Evolutionary conservation across 1,140 invertebrate genomes (phyloP).

Genomic region (Triops longicaudatus): DNA sequence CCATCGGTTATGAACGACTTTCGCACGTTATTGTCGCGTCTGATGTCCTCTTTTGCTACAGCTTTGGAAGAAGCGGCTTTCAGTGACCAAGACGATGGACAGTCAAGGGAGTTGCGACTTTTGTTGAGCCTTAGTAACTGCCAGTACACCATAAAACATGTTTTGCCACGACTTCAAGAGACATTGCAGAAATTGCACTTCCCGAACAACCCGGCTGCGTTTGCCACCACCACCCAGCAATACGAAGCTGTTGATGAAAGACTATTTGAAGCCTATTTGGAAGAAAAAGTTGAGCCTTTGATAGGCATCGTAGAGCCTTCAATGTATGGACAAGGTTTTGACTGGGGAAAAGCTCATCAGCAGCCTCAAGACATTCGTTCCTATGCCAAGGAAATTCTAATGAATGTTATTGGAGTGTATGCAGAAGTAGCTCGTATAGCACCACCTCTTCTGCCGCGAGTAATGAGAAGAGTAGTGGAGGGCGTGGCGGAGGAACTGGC

Average conservation of each 20-base stretch:
- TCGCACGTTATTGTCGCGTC: conserved; percentile 57
- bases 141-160: conserved; percentile 63
- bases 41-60: conserved; percentile 48
- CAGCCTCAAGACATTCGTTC: conserved; percentile 67
- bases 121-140: conserved; percentile 84
- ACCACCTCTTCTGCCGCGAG: conserved; percentile 61
- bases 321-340: conserved; percentile 84
- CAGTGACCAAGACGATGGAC: conserved; percentile 31
- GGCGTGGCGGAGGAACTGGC: conserved; percentile 84
- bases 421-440: conserved; percentile 59
- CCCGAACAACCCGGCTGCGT: conserved; percentile 54
- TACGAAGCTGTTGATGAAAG: conserved; percentile 23
- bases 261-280: conserved; percentile 58
- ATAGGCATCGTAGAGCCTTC: conserved; percentile 89
- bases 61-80: conserved; percentile 31
- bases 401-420: conserved; percentile 84
- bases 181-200: conserved; percentile 57
- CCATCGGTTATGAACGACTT: conserved; percentile 54
- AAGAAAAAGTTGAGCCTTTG: conserved; percentile 84
- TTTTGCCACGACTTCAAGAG: conserved; percentile 59
- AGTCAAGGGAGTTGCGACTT: conserved; percentile 44
- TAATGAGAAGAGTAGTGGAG: conserved; percentile 78
- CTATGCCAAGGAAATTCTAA: conserved; percentile 86
- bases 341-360: conserved; percentile 64
- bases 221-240: conserved; percentile 44